phyloP scores from a whole-genome alignment of 2,888 invertebrate species.

The Sipha maydis region DNA sequence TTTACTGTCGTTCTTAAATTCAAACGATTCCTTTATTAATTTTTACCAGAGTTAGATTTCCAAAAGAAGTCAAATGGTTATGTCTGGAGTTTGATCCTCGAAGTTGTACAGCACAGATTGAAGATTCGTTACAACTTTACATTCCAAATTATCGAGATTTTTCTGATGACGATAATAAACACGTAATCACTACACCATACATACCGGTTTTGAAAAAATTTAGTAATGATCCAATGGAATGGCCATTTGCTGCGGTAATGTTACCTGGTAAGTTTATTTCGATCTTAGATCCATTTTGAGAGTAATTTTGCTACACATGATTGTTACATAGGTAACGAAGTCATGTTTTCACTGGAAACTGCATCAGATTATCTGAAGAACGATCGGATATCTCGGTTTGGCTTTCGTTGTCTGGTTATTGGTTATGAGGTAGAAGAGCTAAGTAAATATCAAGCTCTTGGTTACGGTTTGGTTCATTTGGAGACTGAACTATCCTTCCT shows the following conservation, averaged over 20 bases:
- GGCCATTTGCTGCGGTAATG: conserved; percentile 88
- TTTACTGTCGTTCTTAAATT: background rate
- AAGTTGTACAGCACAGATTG: conserved; percentile 91
- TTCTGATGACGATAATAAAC: conserved; percentile 32
- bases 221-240: conserved; percentile 74
- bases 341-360: conserved; percentile 94
- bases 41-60: conserved; percentile 81
- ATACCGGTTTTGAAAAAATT: conserved; percentile 77
- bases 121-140: conserved; percentile 84
- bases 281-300: background rate
- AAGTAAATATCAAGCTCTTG: conserved; percentile 63
- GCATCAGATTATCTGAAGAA: conserved; percentile 94
- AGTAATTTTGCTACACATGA: background rate
- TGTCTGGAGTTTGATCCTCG: conserved; percentile 92
- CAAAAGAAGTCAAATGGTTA: conserved; percentile 88
- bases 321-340: conserved; percentile 81
- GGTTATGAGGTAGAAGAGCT: conserved; percentile 80
- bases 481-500: conserved; percentile 91
- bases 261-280: conserved; percentile 74
- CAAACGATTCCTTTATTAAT: background rate
- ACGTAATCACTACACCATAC: conserved; percentile 67
- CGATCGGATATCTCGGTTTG: conserved; percentile 80
- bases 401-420: conserved; percentile 82
- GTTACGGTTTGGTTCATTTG: conserved; percentile 76
- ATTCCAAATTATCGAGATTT: conserved; percentile 69